Conservation (phyloP, 2,113 vertebrate species). For the Pelusios castaneus region DNA sequence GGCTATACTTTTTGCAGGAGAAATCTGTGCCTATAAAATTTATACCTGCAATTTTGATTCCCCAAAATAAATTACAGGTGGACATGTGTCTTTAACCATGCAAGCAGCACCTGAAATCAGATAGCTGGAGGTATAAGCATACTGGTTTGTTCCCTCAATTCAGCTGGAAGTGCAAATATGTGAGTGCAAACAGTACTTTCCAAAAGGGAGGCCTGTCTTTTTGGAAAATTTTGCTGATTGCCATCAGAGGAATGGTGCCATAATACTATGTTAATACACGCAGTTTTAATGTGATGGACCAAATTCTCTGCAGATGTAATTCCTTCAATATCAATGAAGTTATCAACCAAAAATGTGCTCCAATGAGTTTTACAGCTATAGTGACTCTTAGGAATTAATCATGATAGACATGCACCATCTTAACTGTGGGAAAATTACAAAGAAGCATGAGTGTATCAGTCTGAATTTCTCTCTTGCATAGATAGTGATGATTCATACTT, state of each 20-base stretch:
- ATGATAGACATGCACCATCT: background rate
- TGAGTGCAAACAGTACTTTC: rapidly evolving
- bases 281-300: slow-evolving; percentile 12
- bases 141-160: background rate
- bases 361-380: background rate
- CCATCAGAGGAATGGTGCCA: background rate
- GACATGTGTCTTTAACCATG: background rate
- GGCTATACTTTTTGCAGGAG: background rate
- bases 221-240: background rate
- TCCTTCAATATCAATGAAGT: slow-evolving; percentile 4
- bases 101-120: background rate
- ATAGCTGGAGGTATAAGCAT: background rate
- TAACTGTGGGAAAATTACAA: background rate
- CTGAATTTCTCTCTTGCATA: background rate
- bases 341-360: background rate
- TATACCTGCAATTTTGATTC: rapidly evolving
- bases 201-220: background rate
- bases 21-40: background rate
- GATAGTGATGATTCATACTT: background rate
- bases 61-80: rapidly evolving
- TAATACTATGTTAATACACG: background rate
- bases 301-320: background rate
- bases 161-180: background rate
- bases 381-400: slow-evolving; percentile 9
- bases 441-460: background rate